Base-by-base conservation (phyloP, 2,113 vertebrate genomes). In the Smithornis capensis region DNA sequence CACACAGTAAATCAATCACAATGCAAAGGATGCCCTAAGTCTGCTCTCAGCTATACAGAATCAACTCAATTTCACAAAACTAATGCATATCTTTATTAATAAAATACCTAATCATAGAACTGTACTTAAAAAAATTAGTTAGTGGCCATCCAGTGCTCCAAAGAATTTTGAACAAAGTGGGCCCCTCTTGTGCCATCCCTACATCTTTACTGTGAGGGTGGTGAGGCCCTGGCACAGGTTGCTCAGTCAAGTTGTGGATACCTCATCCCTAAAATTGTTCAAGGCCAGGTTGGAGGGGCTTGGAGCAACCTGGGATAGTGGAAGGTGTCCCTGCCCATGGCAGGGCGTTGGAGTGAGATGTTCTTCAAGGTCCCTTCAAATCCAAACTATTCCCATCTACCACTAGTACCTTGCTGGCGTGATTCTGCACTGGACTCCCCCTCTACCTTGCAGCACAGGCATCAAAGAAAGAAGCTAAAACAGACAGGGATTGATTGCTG, bases 1-100 rank as follows among this genome's bases (percentile, higher is more conserved):
- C 68, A 24, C 1, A 0, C 10, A 35, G 63, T 7, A 35, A 68
- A 17, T 28, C 35, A 42, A 42, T 10, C 3, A 0, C 10, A 2
- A 27, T 5, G 42, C 38, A 74, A 45, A 56, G 47, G 56, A 50
- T 2, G 1, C 5, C 15, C 14, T 25, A 15, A 44, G 9, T 38
- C 50, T 70, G 12, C 37, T 79, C 45, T 40, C 62, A 56, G 56
- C 31, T 49, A 9, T 28, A 17, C 50, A 15, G 28, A 83, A 29
- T 37, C 47, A 63, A 62, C 19, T 44, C 38, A 33, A 3, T 62
- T 45, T 52, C 78, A 64, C 47, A 76, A 71, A 90, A 40, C 6
- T 19, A 44, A 85, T 7, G 37, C 53, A 19, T 6, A 3, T 6
- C 8, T 33, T 78, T 21, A 60, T 53, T 63, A 45, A 53, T 13